Conservation (phyloP, 2,113 vertebrate species). For the Ursus arctos region DNA sequence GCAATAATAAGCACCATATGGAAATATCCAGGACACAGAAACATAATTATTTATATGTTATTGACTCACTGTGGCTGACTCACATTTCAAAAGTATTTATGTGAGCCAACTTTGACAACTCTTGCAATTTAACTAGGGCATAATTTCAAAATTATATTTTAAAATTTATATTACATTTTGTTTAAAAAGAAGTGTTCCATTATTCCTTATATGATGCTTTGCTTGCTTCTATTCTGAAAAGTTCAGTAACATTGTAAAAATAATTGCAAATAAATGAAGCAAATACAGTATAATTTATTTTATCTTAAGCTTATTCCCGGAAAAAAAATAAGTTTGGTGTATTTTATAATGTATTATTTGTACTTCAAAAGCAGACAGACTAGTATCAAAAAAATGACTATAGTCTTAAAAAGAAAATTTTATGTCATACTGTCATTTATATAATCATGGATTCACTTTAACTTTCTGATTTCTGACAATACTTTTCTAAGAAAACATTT, state of each 20-base stretch:
- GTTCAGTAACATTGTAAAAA: neutral
- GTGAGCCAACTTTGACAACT: neutral
- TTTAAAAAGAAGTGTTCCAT: neutral
- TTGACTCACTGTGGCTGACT: neutral
- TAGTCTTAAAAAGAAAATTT: neutral
- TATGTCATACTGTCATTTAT: neutral
- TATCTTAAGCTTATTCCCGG: neutral
- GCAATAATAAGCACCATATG: neutral
- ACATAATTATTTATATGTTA: neutral
- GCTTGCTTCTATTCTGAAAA: neutral
- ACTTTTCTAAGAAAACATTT: neutral
- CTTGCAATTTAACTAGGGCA: neutral
- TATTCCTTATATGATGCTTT: neutral
- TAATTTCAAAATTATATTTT: constrained; percentile 3
- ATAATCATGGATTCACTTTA: neutral
- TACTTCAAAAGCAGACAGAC: neutral
- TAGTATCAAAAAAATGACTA: neutral
- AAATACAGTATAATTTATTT: neutral
- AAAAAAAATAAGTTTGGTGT: neutral
- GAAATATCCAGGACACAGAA: neutral
- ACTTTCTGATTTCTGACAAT: neutral
- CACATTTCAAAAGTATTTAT: neutral
- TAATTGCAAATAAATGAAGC: neutral
- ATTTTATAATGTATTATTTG: constrained; percentile 12
- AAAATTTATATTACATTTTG: neutral